A percentile compares a stretch with the other conserved stretches of the same genome.
Evolutionary conservation across 2,888 invertebrate genomes (phyloP).

Genomic region (Pyrocoelia pectoralis): DNA sequence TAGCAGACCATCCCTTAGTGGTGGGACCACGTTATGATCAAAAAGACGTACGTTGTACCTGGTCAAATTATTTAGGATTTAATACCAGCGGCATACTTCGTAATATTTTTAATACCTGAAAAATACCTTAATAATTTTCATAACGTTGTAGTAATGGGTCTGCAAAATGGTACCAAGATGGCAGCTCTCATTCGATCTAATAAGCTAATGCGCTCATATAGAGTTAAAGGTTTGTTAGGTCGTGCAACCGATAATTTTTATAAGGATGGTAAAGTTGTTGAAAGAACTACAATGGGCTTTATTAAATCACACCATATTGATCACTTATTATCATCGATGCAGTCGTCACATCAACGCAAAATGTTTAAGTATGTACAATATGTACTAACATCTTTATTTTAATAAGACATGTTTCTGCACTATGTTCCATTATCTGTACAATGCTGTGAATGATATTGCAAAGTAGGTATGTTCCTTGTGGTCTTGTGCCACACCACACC

Average conservation of each 20-base stretch:
- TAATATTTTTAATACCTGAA: conserved; percentile 56
- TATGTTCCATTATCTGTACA: too few relatives aligned
- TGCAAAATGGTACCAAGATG: conserved; percentile 71
- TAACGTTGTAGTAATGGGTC: conserved; percentile 72
- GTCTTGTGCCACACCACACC: too few relatives aligned
- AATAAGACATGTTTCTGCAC: too few relatives aligned
- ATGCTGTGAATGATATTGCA: too few relatives aligned
- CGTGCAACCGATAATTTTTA: conserved; percentile 78
- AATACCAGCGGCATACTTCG: conserved; percentile 79
- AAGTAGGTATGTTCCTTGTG: too few relatives aligned
- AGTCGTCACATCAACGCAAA: conserved; percentile 85
- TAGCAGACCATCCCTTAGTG: conserved; percentile 77
- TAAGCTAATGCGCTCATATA: conserved; percentile 73
- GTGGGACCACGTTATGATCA: conserved; percentile 78
- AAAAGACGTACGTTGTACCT: conserved; percentile 70
- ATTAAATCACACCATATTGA: conserved; percentile 76
- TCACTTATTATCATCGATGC: conserved; percentile 77
- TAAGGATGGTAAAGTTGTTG: conserved; percentile 74
- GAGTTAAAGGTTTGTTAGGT: conserved; percentile 79
- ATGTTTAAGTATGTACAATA: conserved; percentile 76
- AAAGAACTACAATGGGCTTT: conserved; percentile 74
- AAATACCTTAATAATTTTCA: conserved; percentile 27
- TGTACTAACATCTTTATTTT: neutral
- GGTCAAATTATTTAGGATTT: conserved; percentile 68
- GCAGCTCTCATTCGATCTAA: conserved; percentile 67